Percentiles rank a stretch among this genome's conserved stretches.
Conservation (phyloP, 2,797 vertebrate species). For the Aeoliscus strigatus region DNA sequence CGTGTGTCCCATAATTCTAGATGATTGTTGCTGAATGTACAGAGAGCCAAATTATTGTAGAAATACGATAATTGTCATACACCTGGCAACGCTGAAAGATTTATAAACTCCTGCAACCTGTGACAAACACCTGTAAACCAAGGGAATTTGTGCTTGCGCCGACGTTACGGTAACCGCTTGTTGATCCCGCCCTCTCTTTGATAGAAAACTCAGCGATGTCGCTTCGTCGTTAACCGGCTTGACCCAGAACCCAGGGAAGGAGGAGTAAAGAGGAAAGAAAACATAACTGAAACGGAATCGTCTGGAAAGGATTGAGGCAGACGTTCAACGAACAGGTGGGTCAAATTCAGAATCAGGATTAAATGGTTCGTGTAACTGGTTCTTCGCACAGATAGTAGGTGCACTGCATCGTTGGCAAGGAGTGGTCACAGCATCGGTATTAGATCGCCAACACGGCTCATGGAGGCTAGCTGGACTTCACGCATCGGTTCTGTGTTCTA, state of each 20-base stretch:
- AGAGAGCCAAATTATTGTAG: no score
- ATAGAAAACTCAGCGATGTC: constrained; percentile 65
- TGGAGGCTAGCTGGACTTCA: constrained; percentile 42
- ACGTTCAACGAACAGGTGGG: constrained; percentile 48
- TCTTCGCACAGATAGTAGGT: constrained; percentile 20
- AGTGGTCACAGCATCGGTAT: constrained; percentile 65
- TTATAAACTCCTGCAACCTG: constrained; percentile 7
- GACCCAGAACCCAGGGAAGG: constrained; percentile 62
- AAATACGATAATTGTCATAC: no score
- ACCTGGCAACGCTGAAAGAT: no score
- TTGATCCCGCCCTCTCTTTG: constrained; percentile 60
- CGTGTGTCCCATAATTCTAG: no score
- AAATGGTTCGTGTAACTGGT: neutral
- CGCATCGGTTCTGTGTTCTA: neutral
- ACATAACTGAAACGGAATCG: constrained; percentile 26
- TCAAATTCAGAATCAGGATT: neutral
- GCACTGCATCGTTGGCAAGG: constrained; percentile 71
- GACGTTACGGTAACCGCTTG: constrained; percentile 57
- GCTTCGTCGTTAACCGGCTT: constrained; percentile 61
- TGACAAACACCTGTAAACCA: constrained; percentile 47
- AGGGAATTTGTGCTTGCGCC: constrained; percentile 32
- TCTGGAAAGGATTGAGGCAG: constrained; percentile 21
- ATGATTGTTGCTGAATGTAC: no score
- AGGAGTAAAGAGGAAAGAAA: constrained; percentile 44
- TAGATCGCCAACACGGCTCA: constrained; percentile 40